Evolutionary conservation across 30 jellyfish, hydroid and myxozoan genomes (phyloP), one percentile per base, ranked within the genome.

Genomic region (Aurelia aurita complex sp. Pacific): DNA sequence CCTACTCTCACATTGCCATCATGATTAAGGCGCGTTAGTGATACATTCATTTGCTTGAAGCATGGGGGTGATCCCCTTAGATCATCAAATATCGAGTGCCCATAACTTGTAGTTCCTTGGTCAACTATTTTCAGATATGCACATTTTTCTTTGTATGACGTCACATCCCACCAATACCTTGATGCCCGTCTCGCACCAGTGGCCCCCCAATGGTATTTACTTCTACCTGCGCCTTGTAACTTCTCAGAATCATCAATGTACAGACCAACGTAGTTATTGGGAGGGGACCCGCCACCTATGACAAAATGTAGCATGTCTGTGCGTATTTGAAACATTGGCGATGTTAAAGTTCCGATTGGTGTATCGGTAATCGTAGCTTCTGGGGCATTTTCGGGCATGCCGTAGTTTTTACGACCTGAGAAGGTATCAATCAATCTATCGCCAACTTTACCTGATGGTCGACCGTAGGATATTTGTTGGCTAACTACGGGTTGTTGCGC

Each of bases 41-140:
- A 35, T 10, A 59, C 84, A 10, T 53, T 16, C 77, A 81, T 81
- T 33, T 77, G 66, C 54, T 81, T 81, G 67, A 67, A 71, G 77
- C 92, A 83, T 1, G 92, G 92, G n/a, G 92, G 86, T 52, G 86
- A 60, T n/a, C 77, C 74, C 13, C 87, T 50, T 19, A 83, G 52
- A 63, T 83, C 92, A 43, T 83, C 92, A 64, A 83, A 83, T 18
- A 83, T 36, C 34, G 86, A 61, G 50, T 64, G 65, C 53, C 83
- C 82, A 14, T 5, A 67, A 18, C 12, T 10, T 5, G 67, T 51
- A 6, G 80, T 55, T 59, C 77, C 68, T 16, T 7, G 38, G 42
- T 83, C 92, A 34, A 55, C 43, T 32, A 83, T 6, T 64, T 83
- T 83, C 13, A 83, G 29, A 4, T 17, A 10, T 1, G 92, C 86